Base-by-base conservation (phyloP, 2,888 invertebrate genomes). In the Apoderus coryli region DNA sequence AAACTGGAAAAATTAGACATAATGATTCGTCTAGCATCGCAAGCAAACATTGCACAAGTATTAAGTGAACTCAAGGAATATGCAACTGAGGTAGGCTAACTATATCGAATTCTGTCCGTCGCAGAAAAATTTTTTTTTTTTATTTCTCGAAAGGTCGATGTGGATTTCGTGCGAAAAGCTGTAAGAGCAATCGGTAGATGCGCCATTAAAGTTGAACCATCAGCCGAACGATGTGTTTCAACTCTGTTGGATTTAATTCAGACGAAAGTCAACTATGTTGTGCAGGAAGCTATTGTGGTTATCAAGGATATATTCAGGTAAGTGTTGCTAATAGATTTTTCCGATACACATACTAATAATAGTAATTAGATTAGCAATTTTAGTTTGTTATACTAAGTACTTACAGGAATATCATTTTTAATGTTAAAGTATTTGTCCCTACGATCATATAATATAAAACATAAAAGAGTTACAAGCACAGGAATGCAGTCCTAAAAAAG, bases 181-280 rank as follows among this genome's bases (percentile, higher is more conserved):
- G 98, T 98, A 0, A 64, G 98, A 31, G 98, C 98, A 3, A 98
- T 98, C 48, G 98, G 98, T 13, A 70, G 98, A 9, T 98, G 98
- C 57, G 98, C 98, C 31, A 99, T 99, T 52, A 95, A 95, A 68
- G 73, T 82, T 36, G 98, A 98, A 54, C 90, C 89, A 5, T 95
- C 95, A 2, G 96, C 98, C 0, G 98, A 99, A 57, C 73, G 93
- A 25, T 99, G 98, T 59, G 98, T 98, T 1, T 89, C 93, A 3
- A 99, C 98, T 0, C 67, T 98, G 5, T 63, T 99, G 12, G 98
- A 98, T 57, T 69, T 98, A 32, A 98, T 99, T 52, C 96, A 98
- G 60, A 99, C 98, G 0, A 99, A 99, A 65, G 96, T 89, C 11
- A 99, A 99, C 67, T 98, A 99, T 56, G 98, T 98, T 10, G 98